These are phyloP conservation scores for Chloroclysta siterata DNA, from an alignment of 2,888 invertebrate species.

Conservation along the genomic window DNA sequence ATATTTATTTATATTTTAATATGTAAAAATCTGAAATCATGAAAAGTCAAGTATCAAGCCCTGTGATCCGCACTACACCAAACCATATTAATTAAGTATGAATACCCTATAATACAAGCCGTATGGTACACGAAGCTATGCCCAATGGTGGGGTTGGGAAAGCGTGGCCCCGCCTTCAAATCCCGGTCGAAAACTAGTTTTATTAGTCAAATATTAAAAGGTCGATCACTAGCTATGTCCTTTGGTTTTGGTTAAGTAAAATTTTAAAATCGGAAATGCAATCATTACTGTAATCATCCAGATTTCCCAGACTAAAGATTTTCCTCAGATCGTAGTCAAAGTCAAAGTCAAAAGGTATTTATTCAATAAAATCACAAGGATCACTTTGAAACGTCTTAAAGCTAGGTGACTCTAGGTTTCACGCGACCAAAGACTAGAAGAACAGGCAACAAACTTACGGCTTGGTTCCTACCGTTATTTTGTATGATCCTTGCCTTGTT, in stretches of 20 bases:
- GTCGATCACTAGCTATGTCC: conserved; percentile 61
- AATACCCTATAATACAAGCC: conserved; percentile 79
- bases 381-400: too few relatives aligned
- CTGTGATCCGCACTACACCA: conserved; percentile 44
- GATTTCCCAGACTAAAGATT: too few relatives aligned
- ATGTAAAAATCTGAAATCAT: too few relatives aligned
- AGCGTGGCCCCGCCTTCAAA: conserved; percentile 63
- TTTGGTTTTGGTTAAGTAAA: conserved; percentile 4
- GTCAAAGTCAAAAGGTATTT: too few relatives aligned
- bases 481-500: too few relatives aligned
- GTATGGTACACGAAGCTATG: conserved; percentile 69
- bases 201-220: conserved; percentile 71
- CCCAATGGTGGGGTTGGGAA: conserved; percentile 56
- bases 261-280: background rate
- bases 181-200: conserved; percentile 64
- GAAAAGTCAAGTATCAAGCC: conserved; percentile 59
- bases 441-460: too few relatives aligned
- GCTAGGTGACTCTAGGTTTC: too few relatives aligned
- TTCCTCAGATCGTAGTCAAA: too few relatives aligned
- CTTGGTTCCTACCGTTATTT: too few relatives aligned
- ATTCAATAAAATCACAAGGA: too few relatives aligned
- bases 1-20: too few relatives aligned
- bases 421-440: too few relatives aligned
- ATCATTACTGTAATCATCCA: background rate
- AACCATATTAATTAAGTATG: conserved; percentile 81